A percentile compares a stretch with the other conserved stretches of the same genome.
phyloP scores from a whole-genome alignment of 1,140 invertebrate species.

The Tetramorium simillimum region DNA sequence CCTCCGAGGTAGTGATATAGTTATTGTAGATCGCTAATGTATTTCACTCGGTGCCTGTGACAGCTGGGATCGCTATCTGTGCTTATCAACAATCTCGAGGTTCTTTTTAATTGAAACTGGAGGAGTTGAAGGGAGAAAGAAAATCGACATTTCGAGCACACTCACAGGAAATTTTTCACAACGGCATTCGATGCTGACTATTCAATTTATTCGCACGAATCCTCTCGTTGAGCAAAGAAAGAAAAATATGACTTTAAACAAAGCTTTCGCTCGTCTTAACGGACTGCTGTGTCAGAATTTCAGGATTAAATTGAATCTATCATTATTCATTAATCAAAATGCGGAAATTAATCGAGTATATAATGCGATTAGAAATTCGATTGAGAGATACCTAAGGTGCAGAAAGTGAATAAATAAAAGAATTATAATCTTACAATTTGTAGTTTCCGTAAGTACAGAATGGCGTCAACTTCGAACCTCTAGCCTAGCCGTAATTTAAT shows the following conservation, averaged over 20 bases:
- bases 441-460: background rate
- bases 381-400: background rate
- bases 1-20: constrained; percentile 83
- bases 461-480: constrained; percentile 6
- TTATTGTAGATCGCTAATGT: constrained; percentile 75
- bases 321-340: background rate
- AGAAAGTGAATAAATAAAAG: background rate
- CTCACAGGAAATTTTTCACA: background rate
- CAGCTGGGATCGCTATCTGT: constrained; percentile 65
- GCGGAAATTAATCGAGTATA: background rate
- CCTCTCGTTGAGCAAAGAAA: background rate
- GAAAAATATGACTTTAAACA: background rate
- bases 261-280: background rate
- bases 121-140: background rate
- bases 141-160: background rate
- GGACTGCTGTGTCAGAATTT: background rate
- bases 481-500: constrained; percentile 17
- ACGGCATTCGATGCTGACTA: background rate
- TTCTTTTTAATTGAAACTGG: background rate
- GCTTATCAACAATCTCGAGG: background rate
- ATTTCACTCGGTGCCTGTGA: constrained; percentile 77
- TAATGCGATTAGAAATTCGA: constrained; percentile 6
- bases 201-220: background rate
- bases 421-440: background rate
- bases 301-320: background rate